Evolutionary conservation across 2,797 vertebrate genomes (phyloP), one percentile per base, ranked within the genome.

Genomic region (Phaenicophaeus curvirostris): DNA sequence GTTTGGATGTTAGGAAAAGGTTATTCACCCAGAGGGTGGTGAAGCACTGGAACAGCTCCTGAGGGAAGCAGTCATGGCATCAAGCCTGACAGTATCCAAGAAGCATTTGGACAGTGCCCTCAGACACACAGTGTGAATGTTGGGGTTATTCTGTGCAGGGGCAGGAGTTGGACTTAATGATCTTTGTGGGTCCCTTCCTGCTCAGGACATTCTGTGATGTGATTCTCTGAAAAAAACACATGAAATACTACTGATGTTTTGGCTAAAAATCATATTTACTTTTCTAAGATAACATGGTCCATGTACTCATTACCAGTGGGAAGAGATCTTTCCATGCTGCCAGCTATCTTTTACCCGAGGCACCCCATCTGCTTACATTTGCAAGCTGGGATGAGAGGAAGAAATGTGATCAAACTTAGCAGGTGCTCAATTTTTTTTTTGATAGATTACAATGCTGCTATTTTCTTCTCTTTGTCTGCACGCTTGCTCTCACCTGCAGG

Each of bases 321-420:
- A 94, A 95, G 85, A 85, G 75, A 89, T 81, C 78, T 55, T 46
- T 78, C 39, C 75, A 35, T 66, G 69, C 76, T 75, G 93, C 90
- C 94, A 95, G 94, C 58, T 94, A 89, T 65, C 62, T 96, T 88
- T 95, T 85, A 96, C 96, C 96, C 94, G 81, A 89, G 92, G 95
- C 81, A 91, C 95, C 90, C 90, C 91, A 97, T 96, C 95, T 97
- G 95, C 96, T 96, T 96, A 28, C 42, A 62, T 96, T 89, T 96
- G 78, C 55, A 78, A 69, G 66, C 66, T 93, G 76, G 79, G 84
- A 83, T 87, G 84, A 94, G 46, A 73, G 86, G 68, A 94, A 73
- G 94, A 96, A 97, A 96, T 93, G 74, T 89, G 96, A 97, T 94
- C 93, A 94, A 93, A 90, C 33, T 73, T 51, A 83, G 89, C 96